Percentiles rank a stretch among this genome's conserved stretches.
Evolutionary conservation across 2,888 invertebrate genomes (phyloP).

Genomic region (Lottia scabra): DNA sequence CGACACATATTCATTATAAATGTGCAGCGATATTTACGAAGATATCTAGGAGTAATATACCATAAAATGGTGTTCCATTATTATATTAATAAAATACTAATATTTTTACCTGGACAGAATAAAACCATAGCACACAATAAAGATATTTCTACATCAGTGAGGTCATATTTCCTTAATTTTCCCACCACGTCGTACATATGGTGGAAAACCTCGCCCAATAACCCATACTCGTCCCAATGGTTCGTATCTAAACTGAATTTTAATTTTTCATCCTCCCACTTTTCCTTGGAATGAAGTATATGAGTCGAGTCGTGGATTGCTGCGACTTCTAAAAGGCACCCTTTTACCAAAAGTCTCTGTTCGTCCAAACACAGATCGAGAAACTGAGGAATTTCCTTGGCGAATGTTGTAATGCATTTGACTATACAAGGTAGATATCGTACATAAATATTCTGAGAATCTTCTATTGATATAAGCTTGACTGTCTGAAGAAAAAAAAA

Average conservation of each 20-base stretch:
- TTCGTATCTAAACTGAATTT: constrained; percentile 34
- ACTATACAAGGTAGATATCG: constrained; percentile 54
- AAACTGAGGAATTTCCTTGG: constrained; percentile 57
- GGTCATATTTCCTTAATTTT: constrained; percentile 38
- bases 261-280: constrained; percentile 42
- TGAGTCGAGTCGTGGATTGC: constrained; percentile 46
- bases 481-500: constrained; percentile 11
- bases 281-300: constrained; percentile 30
- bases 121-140: constrained; percentile 45
- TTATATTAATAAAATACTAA: too few species aligned
- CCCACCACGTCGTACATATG: constrained; percentile 35
- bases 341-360: constrained; percentile 55
- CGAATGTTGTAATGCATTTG: constrained; percentile 54
- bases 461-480: constrained; percentile 17
- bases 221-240: constrained; percentile 32
- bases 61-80: too few species aligned
- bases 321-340: constrained; percentile 53
- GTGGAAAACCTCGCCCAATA: constrained; percentile 42
- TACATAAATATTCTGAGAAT: constrained; percentile 46
- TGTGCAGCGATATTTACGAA: too few species aligned
- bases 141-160: constrained; percentile 50
- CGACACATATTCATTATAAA: too few species aligned
- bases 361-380: constrained; percentile 47
- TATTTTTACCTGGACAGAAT: constrained; percentile 52
- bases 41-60: too few species aligned